Conservation (phyloP, 2,113 vertebrate genomes). For the Microcebus lehilahytsara region DNA sequence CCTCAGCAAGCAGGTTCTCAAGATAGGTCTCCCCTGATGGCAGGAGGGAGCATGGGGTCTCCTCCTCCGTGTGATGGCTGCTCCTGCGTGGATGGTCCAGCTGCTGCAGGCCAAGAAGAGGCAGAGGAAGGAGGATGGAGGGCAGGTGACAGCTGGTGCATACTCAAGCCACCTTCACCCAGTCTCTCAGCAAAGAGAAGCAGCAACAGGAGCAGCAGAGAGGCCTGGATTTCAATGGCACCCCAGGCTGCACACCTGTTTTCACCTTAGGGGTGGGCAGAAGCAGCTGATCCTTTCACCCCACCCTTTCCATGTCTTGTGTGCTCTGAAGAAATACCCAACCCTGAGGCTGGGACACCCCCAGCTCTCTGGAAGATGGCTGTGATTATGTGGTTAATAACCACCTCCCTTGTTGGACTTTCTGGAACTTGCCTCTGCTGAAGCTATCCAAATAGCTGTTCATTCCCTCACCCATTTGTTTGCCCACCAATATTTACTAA, state of each 20-base stretch:
- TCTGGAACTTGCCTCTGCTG: background rate
- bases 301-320: background rate
- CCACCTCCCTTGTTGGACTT: background rate
- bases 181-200: background rate
- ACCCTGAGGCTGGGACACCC: background rate
- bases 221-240: background rate
- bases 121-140: too few relatives aligned
- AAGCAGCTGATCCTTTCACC: background rate
- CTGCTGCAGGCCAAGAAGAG: background rate
- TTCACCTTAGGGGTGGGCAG: background rate
- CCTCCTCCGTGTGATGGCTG: background rate
- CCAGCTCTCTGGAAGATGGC: background rate
- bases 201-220: background rate
- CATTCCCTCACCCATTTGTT: background rate
- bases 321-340: background rate
- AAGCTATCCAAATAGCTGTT: background rate
- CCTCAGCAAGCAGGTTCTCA: background rate
- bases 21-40: background rate
- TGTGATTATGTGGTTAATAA: background rate
- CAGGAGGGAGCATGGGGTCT: background rate
- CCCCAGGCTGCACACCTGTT: background rate
- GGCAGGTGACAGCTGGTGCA: background rate
- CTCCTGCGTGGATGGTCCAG: accelerated
- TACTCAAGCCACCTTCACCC: background rate
- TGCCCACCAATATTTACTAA: background rate